Evolutionary conservation across 2,888 invertebrate species (phyloP).

Genomic region (Leistus spinibarbis): DNA sequence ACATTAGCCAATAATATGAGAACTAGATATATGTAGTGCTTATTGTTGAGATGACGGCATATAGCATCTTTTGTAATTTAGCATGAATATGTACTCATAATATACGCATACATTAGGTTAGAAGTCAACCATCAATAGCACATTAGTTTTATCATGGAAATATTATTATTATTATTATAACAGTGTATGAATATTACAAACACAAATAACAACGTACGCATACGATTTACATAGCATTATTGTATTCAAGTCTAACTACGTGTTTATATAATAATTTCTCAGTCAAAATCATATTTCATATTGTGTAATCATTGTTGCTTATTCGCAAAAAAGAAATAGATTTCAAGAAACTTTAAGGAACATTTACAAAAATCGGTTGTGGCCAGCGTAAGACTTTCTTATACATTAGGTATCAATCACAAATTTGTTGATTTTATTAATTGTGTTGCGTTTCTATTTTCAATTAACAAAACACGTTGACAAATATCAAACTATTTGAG

Average conservation of each 20-base stretch:
- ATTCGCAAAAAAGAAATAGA: background rate
- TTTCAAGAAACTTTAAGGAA: no score
- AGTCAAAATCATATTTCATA: background rate
- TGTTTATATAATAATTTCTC: background rate
- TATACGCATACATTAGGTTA: background rate
- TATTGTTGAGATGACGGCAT: background rate
- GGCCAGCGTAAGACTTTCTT: no score
- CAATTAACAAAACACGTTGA: no score
- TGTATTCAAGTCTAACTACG: background rate
- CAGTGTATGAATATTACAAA: background rate
- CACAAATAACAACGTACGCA: background rate
- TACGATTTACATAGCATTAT: background rate
- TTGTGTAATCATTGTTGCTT: background rate
- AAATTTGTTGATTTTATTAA: no score
- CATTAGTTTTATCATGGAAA: background rate
- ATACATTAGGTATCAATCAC: no score
- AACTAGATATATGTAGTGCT: constrained; percentile 1
- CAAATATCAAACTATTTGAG: no score
- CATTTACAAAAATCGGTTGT: no score
- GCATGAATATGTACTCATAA: background rate
- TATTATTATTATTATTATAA: no score
- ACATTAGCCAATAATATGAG: constrained; percentile 14
- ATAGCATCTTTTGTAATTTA: constrained; percentile 3
- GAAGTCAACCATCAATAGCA: background rate
- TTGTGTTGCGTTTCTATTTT: no score